Percentiles rank a stretch among this genome's conserved stretches.
phyloP scores from a whole-genome alignment of 2,113 vertebrate genomes.

The Antigone vipio region DNA sequence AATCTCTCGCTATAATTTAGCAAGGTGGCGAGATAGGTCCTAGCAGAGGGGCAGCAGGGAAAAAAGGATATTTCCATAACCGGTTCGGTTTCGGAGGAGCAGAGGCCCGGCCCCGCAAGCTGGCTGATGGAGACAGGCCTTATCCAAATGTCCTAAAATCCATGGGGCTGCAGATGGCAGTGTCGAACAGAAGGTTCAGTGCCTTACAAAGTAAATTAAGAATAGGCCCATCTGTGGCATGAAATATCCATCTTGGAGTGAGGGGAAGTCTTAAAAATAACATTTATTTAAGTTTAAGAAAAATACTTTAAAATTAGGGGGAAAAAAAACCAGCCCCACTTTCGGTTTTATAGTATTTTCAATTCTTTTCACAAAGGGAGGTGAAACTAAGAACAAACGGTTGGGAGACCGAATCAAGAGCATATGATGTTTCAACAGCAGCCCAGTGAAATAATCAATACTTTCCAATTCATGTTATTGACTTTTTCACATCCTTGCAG shows the following conservation, averaged over 20 bases:
- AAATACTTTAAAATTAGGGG: background rate
- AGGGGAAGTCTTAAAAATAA: background rate
- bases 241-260: background rate
- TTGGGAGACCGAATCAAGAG: slow-evolving; percentile 34
- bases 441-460: slow-evolving; percentile 53
- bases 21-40: background rate
- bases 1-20: background rate
- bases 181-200: background rate
- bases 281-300: background rate
- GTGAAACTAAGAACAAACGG: background rate
- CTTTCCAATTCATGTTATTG: slow-evolving; percentile 56
- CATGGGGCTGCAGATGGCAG: background rate
- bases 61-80: background rate
- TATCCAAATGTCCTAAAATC: background rate
- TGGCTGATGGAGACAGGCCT: background rate
- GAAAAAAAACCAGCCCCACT: background rate
- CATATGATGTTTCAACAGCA: background rate
- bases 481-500: slow-evolving; percentile 41
- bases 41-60: background rate
- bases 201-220: background rate
- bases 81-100: background rate
- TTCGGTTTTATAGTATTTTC: background rate
- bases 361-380: slow-evolving; percentile 16
- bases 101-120: background rate
- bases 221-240: background rate